Conservation (phyloP, 2,113 vertebrate species). For the Cheilinus undulatus region DNA sequence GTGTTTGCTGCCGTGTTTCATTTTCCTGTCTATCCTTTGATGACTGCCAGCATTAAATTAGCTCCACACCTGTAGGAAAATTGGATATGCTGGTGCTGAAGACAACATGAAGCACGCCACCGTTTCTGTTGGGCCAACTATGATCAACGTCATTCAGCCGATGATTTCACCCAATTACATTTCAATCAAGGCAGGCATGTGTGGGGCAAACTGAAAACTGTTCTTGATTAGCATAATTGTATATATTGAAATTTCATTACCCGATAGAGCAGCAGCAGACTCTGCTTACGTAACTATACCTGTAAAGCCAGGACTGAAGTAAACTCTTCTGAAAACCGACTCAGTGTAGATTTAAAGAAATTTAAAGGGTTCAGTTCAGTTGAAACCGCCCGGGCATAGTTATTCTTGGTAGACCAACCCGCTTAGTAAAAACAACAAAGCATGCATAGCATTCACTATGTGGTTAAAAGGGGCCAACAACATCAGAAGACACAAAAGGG, state of each 20-base stretch:
- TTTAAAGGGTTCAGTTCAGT: conserved; percentile 35
- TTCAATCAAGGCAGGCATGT: conserved; percentile 58
- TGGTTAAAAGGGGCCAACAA: conserved; percentile 55
- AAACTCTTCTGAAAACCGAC: conserved; percentile 16
- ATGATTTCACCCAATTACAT: conserved; percentile 66
- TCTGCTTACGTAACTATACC: conserved; percentile 9
- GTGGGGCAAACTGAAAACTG: conserved; percentile 45
- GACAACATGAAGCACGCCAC: conserved; percentile 15
- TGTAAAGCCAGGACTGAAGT: background rate
- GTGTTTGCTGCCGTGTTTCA: conserved; percentile 13
- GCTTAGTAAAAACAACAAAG: conserved; percentile 26
- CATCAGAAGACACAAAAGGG: conserved; percentile 61
- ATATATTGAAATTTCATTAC: conserved; percentile 48
- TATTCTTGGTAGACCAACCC: conserved; percentile 53
- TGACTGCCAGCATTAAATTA: conserved; percentile 48
- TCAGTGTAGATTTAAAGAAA: background rate
- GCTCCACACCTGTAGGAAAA: conserved; percentile 48
- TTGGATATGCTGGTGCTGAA: conserved; percentile 38
- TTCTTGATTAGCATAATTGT: conserved; percentile 53
- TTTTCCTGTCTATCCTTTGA: conserved; percentile 15
- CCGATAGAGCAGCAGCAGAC: conserved; percentile 18
- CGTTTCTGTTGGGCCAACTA: conserved; percentile 38
- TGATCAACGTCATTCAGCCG: conserved; percentile 47
- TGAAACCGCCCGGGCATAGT: conserved; percentile 64
- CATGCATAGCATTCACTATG: conserved; percentile 48